A percentile compares a stretch with the other conserved stretches of the same genome.
Evolutionary conservation across 2,797 vertebrate species (phyloP).

Genomic region (Notoglanidium macrostoma): DNA sequence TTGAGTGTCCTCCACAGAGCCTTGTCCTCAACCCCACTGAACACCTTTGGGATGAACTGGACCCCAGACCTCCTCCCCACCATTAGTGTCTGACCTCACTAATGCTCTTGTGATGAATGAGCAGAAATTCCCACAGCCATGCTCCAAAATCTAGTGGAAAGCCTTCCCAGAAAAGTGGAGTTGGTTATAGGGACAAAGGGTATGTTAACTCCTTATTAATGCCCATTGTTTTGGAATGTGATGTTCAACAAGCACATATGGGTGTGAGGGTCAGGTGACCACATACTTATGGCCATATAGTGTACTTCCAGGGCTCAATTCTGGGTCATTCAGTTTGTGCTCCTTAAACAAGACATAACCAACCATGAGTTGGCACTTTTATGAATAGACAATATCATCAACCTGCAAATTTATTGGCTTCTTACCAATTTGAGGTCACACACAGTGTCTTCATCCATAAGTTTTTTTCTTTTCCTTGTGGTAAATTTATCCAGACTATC

Average conservation of each 20-base stretch:
- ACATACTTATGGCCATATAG: not conserved
- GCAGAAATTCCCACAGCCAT: not conserved
- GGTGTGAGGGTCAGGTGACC: not conserved
- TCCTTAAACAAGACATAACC: not conserved
- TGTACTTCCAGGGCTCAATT: not conserved
- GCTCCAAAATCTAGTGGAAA: not conserved
- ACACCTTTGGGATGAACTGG: not conserved
- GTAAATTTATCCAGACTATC: not conserved
- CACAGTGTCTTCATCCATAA: not conserved
- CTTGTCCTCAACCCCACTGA: too few species aligned
- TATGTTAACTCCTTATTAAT: not conserved
- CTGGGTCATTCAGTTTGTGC: not conserved
- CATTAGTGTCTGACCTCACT: not conserved
- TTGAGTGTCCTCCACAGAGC: too few species aligned
- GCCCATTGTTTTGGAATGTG: not conserved
- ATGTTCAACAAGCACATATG: not conserved
- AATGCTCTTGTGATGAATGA: slow-evolving; percentile 1
- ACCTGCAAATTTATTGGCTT: not conserved
- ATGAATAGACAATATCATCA: not conserved
- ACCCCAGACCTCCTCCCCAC: not conserved
- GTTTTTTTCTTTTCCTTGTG: not conserved
- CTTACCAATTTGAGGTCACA: not conserved
- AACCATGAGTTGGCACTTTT: not conserved
- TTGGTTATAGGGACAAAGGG: not conserved
- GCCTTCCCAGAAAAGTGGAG: not conserved